Base-by-base conservation (phyloP, 2,888 invertebrate genomes). In the Sisyra terminalis region DNA sequence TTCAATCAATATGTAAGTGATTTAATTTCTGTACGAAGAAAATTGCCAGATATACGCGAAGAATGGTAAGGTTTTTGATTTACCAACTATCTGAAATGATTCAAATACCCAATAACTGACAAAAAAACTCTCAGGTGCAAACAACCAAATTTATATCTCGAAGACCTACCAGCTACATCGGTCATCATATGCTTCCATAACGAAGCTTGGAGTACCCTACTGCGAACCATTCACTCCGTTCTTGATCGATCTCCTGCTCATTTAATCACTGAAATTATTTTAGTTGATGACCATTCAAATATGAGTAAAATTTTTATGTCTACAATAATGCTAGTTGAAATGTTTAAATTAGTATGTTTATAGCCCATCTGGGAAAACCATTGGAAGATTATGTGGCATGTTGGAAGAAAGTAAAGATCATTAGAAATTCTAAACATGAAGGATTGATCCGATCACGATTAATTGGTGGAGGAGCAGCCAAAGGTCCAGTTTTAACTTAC, bases 1-100 rank as follows among this genome's bases (percentile, higher is more conserved):
- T 98, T 98, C 67, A 98, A 98, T 70, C 94, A 97, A 65, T 98
- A 96, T 59, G 92, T 78, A 54, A 94, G 94, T 56, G 97, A 98
- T 67, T 75, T 93, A 66, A 94, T 98, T 59, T 96, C 94, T 41
- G 78, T 98, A 43, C 88, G 90, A 58, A 73, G 97, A 52, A 78
- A 76, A 46, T 71, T 97, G 51, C 96, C 97, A 2, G 93, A 94
- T 67, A 89, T 93, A 1, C 72, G 96, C 47, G 96, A 97, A 64
- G 80, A 82, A 53, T 92, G 93, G 93, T 93, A 62, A 78, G 78
- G 66, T 40, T 35, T n/a, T n/a, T n/a, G n/a, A n/a, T n/a, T n/a
- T n/a, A n/a, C n/a, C n/a, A n/a, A n/a, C n/a, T n/a, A n/a, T n/a
- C n/a, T n/a, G n/a, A n/a, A n/a, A n/a, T n/a, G n/a, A n/a, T n/a